Base-by-base conservation (phyloP, 2,113 vertebrate genomes). In the Mustelus asterias region DNA sequence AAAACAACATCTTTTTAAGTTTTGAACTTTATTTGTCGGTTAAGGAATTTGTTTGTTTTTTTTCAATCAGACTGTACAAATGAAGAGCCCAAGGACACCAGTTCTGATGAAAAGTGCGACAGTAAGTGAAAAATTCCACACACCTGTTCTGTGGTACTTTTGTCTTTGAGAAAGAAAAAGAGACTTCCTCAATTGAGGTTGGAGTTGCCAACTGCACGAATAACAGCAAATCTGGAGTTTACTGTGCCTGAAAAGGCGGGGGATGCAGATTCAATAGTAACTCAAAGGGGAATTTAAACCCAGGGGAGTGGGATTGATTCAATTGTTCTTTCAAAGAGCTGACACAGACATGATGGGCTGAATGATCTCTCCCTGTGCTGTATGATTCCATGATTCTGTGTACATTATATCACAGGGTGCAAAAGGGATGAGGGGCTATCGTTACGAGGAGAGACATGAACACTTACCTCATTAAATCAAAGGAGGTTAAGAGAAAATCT, bases 81-180 rank as follows among this genome's bases (percentile, higher is more conserved):
- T 1, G 97, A 98, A 16, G 99, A 99, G 94, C 99, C 98, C 26
- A 98, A 98, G 97, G 99, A 99, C 96, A 97, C 97, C 18, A 97
- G 98, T 96, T 98, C 98, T 13, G 97, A 97, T 58, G 98, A 98
- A 76, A 97, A 97, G 14, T 99, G 99, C 96, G 97, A 98, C 94
- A 96, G 99, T 99, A 96, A 98, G 98, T 97, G 96, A 96, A 78
- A 41, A 60, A 58, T 54, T 60, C 11, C 9, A 22, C 44, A 22
- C 9, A 54, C 54, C 89, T 37, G 18, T 80, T 65, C 65, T 33
- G 18, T 20, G 29, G 54, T 63, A 1, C 8, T 60, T n/a, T 63
- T 33, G 33, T n/a, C 3, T 63, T 26, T n/a, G 58, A 58, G 6
- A 14, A 22, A 63, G 3, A 20, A 18, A 65, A 20, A 72, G n/a